Conservation (phyloP, 2,113 vertebrate species). For the Melanotaenia duboulayi region DNA sequence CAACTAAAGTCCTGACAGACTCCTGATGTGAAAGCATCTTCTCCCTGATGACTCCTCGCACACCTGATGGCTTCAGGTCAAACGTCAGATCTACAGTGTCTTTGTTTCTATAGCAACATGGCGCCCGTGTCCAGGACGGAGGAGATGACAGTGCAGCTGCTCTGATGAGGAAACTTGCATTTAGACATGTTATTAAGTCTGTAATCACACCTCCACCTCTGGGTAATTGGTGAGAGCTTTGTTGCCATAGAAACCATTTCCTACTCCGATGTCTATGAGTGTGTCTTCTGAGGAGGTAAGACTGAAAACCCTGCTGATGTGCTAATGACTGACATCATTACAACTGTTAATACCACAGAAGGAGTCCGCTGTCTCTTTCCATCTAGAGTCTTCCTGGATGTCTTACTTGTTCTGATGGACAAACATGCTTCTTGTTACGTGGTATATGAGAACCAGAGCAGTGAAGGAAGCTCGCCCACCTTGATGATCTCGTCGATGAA, state of each 20-base stretch:
- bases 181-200: slow-evolving; percentile 72
- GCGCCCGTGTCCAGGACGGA: not conserved
- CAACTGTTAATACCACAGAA: not conserved
- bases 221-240: slow-evolving; percentile 67
- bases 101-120: not conserved
- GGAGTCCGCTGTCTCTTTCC: not conserved
- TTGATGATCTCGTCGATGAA: slow-evolving; percentile 97
- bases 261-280: slow-evolving; percentile 22
- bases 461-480: slow-evolving; percentile 74
- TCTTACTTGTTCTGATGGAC: no score
- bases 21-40: no score
- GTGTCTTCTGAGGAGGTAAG: slow-evolving; percentile 10
- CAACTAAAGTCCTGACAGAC: no score
- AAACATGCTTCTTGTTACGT: no score
- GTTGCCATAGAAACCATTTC: slow-evolving; percentile 68
- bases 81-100: not conserved
- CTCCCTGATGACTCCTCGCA: no score
- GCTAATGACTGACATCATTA: slow-evolving; percentile 26
- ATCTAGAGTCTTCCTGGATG: not conserved
- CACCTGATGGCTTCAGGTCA: no score
- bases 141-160: slow-evolving; percentile 19
- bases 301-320: slow-evolving; percentile 5
- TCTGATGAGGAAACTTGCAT: slow-evolving; percentile 55
- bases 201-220: slow-evolving; percentile 55
- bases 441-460: no score